Evolutionary conservation across 1,140 invertebrate species (phyloP).

Genomic region (Spodoptera litura): DNA sequence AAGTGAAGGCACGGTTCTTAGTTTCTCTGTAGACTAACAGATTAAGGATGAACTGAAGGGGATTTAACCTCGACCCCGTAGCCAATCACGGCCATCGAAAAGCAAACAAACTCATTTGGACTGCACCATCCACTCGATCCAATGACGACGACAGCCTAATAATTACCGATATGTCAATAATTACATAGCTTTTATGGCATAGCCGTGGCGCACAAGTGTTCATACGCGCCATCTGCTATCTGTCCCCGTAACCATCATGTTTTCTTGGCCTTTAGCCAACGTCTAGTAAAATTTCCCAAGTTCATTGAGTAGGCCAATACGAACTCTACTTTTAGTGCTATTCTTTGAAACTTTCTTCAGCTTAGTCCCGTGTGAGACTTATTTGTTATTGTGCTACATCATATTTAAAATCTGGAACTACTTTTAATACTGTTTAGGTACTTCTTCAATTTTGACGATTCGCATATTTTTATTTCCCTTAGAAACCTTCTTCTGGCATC

Average conservation of each 20-base stretch:
- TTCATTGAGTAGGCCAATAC: constrained; percentile 58
- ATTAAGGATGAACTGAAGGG: background rate
- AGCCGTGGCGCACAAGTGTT: constrained; percentile 31
- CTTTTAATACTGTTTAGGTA: background rate
- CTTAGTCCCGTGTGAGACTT: background rate
- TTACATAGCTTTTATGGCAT: constrained; percentile 23
- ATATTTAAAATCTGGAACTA: background rate
- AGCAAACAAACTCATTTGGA: constrained; percentile 5
- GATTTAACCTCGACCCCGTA: constrained; percentile 25
- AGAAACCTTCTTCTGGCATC: background rate
- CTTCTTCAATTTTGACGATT: background rate
- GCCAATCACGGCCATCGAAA: constrained; percentile 5
- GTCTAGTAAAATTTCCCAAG: constrained; percentile 59
- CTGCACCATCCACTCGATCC: constrained; percentile 5
- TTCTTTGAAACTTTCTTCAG: constrained; percentile 50
- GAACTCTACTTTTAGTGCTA: constrained; percentile 48
- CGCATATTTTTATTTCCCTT: background rate
- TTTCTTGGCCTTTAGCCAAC: constrained; percentile 56
- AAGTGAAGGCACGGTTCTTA: too few relatives aligned
- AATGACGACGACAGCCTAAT: constrained; percentile 21
- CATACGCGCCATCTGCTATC: constrained; percentile 47
- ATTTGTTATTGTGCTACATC: constrained; percentile 20
- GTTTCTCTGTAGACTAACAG: too few relatives aligned
- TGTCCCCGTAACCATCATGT: constrained; percentile 28
- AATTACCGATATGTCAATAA: constrained; percentile 34